phyloP scores from a whole-genome alignment of 2,888 invertebrate species.

The Trichopria drosophilae region DNA sequence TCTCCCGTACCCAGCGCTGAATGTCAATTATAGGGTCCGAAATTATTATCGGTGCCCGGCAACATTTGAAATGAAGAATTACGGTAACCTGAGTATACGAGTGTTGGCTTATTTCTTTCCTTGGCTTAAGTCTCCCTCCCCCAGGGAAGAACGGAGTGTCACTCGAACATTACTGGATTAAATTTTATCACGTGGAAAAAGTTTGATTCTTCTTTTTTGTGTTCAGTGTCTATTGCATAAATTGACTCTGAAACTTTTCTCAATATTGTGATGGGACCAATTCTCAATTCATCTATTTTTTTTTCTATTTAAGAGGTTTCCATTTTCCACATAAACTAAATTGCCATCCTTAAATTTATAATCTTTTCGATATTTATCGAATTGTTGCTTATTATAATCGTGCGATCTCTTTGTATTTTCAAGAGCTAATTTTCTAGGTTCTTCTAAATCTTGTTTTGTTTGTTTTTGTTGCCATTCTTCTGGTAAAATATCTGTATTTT shows the following conservation, averaged over 20 bases:
- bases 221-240: conserved; percentile 30
- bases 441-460: conserved; percentile 24
- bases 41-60: no score
- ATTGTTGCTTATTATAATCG: conserved; percentile 40
- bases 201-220: conserved; percentile 21
- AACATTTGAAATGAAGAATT: no score
- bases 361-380: conserved; percentile 39
- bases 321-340: conserved; percentile 43
- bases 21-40: no score
- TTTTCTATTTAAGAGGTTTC: conserved; percentile 42
- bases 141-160: not conserved
- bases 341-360: conserved; percentile 42
- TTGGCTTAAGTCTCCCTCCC: conserved; percentile 11
- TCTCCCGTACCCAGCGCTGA: no score
- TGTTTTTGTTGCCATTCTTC: conserved; percentile 33
- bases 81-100: no score
- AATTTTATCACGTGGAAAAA: conserved; percentile 32
- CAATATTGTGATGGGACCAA: conserved; percentile 37
- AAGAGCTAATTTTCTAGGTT: conserved; percentile 36
- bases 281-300: conserved; percentile 41
- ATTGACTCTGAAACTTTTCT: conserved; percentile 37
- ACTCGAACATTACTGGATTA: conserved; percentile 33
- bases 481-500: conserved; percentile 26
- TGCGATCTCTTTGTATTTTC: conserved; percentile 37
- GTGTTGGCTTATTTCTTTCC: conserved; percentile 10